Evolutionary conservation across 2,888 invertebrate genomes (phyloP).

Genomic region (Nomada fucata): DNA sequence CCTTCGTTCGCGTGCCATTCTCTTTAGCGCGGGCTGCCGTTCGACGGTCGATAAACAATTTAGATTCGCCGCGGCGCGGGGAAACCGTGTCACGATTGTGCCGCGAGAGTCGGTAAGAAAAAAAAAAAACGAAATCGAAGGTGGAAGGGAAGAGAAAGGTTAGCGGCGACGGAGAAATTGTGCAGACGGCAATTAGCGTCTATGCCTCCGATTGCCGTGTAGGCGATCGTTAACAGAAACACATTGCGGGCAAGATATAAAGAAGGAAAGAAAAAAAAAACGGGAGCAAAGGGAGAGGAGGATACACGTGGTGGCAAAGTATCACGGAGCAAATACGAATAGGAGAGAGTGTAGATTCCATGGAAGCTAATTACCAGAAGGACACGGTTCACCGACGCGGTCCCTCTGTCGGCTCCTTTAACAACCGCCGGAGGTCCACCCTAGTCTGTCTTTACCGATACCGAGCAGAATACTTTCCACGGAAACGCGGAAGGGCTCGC

Average conservation of each 20-base stretch:
- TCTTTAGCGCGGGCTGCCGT: not conserved
- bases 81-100: no score
- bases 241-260: not conserved
- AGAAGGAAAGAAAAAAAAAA: not conserved
- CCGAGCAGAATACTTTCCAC: conserved; percentile 67
- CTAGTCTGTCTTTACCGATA: conserved; percentile 49
- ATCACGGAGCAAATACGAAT: conserved; percentile 65
- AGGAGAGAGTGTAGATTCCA: conserved; percentile 46
- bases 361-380: conserved; percentile 79
- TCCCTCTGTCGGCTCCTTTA: conserved; percentile 73
- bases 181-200: not conserved
- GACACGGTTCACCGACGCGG: conserved; percentile 78
- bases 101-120: not conserved
- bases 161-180: not conserved
- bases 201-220: conserved; percentile 38
- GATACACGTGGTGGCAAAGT: conserved; percentile 70
- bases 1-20: conserved; percentile 13
- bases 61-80: no score
- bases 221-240: conserved; percentile 23
- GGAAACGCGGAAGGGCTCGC: conserved; percentile 75
- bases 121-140: not conserved
- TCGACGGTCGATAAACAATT: no score
- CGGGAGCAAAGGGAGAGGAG: no score
- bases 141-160: conserved; percentile 27
- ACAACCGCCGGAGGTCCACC: conserved; percentile 68